Evolutionary conservation across 2,888 invertebrate genomes (phyloP).

Genomic region (Caenorhabditis drosophilae): DNA sequence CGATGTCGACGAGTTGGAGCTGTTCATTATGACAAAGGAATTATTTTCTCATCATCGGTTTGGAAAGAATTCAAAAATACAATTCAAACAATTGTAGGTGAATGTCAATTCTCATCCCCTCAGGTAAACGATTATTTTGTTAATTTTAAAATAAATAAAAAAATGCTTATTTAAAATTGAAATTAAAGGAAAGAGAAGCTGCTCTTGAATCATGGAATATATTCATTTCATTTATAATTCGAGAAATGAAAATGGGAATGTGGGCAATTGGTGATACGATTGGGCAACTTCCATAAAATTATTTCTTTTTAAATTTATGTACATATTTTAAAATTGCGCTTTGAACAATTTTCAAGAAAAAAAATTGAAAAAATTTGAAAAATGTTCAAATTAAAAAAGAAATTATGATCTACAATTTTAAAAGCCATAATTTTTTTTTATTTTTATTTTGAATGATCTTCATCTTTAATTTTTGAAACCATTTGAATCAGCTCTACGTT

Average conservation of each 20-base stretch:
- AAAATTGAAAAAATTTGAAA: too few species aligned
- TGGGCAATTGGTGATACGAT: constrained; percentile 50
- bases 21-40: constrained; percentile 58
- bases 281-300: constrained; percentile 25
- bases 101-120: constrained; percentile 34
- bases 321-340: too few species aligned
- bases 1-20: constrained; percentile 58
- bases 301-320: too few species aligned
- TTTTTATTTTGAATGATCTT: not conserved
- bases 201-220: constrained; percentile 63
- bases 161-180: not conserved
- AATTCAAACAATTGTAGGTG: constrained; percentile 38
- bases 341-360: too few species aligned
- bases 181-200: constrained; percentile 54
- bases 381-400: not conserved
- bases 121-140: constrained; percentile 12
- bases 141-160: not conserved
- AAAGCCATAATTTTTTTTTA: not conserved
- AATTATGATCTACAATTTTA: not conserved
- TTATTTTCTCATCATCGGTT: constrained; percentile 53
- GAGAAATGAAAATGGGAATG: constrained; percentile 66
- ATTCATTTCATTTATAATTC: constrained; percentile 65
- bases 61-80: constrained; percentile 63
- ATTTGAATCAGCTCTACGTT: not conserved
- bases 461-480: constrained; percentile 3